Conservation (phyloP, 1,140 invertebrate genomes). For the Penaeus vannamei region DNA sequence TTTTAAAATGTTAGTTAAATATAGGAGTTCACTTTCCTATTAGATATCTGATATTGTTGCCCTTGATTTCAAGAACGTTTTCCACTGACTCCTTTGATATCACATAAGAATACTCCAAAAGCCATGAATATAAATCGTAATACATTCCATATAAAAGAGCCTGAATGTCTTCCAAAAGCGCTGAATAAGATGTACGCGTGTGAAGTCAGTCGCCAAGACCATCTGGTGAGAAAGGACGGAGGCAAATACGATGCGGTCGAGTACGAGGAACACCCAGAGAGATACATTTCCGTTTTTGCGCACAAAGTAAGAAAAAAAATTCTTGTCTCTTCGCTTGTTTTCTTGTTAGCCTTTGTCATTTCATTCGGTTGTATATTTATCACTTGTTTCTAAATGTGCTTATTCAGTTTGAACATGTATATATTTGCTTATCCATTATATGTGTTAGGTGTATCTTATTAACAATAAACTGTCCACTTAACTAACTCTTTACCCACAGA, state of each 20-base stretch:
- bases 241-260: conserved; percentile 92
- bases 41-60: too few species aligned
- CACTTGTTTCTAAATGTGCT: not conserved
- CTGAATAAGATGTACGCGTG: conserved; percentile 95
- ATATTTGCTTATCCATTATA: not conserved
- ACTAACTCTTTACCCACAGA: conserved; percentile 75
- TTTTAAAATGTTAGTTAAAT: too few species aligned
- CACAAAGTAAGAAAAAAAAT: conserved; percentile 79
- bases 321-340: not conserved
- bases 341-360: not conserved
- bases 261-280: conserved; percentile 92
- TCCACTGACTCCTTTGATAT: too few species aligned
- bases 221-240: conserved; percentile 92
- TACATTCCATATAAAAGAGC: not conserved
- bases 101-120: too few species aligned
- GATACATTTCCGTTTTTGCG: conserved; percentile 96
- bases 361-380: not conserved
- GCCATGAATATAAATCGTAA: too few species aligned
- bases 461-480: not conserved
- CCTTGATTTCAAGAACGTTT: too few species aligned
- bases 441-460: not conserved
- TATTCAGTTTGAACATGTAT: not conserved
- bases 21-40: too few species aligned
- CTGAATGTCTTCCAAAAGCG: conserved; percentile 77
- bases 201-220: conserved; percentile 92